Percentiles rank a stretch among this genome's conserved stretches.
phyloP scores from a whole-genome alignment of 2,888 invertebrate genomes.

The Patella pellucida region DNA sequence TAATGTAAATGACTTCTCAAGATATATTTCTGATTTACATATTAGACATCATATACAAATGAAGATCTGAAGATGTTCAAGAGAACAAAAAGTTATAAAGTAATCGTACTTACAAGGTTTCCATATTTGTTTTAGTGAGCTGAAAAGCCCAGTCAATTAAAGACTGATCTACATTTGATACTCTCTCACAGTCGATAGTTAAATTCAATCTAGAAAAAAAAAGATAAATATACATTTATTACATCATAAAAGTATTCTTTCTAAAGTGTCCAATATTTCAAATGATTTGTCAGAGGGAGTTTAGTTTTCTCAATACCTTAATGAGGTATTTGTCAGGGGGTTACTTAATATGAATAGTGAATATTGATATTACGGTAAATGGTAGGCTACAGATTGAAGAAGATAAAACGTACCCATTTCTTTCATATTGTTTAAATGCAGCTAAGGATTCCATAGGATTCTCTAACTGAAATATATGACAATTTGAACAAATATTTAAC shows the following conservation, averaged over 20 bases:
- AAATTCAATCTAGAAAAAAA: slow-evolving; percentile 73
- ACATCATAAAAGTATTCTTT: too few relatives aligned
- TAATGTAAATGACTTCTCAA: too few relatives aligned
- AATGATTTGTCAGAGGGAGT: too few relatives aligned
- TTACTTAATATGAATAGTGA: too few relatives aligned
- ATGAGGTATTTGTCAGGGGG: too few relatives aligned
- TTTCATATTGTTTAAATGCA: slow-evolving; percentile 77
- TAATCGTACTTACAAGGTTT: slow-evolving; percentile 76
- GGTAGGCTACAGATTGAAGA: slow-evolving; percentile 9
- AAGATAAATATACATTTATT: slow-evolving; percentile 5
- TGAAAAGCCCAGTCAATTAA: slow-evolving; percentile 81
- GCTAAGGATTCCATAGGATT: slow-evolving; percentile 76
- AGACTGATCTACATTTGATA: slow-evolving; percentile 75
- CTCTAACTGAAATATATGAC: slow-evolving; percentile 46
- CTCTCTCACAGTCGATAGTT: slow-evolving; percentile 76
- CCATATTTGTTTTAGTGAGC: slow-evolving; percentile 85
- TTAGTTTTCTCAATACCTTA: too few relatives aligned
- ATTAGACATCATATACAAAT: background rate
- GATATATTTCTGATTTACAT: too few relatives aligned
- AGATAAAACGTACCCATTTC: slow-evolving; percentile 72
- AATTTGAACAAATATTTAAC: background rate
- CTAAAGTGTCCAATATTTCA: too few relatives aligned
- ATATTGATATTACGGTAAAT: slow-evolving; percentile 22
- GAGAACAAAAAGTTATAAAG: background rate
- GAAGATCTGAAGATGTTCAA: background rate